These are phyloP conservation scores for Dysdera silvatica DNA, from an alignment of 1,140 invertebrate species.

Conservation along the genomic window DNA sequence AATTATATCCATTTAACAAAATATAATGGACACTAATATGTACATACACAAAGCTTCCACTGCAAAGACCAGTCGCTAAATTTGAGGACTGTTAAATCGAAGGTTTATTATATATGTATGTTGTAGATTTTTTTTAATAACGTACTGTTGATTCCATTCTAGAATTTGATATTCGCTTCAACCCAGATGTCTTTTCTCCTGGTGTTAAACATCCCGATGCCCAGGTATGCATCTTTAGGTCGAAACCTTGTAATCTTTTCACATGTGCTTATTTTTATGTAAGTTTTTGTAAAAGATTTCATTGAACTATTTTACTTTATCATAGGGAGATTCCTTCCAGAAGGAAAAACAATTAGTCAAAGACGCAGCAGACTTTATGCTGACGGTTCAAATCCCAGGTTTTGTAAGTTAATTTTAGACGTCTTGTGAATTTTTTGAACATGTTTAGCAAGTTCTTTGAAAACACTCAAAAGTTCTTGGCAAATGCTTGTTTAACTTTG, in stretches of 20 bases:
- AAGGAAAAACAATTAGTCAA: conserved; percentile 82
- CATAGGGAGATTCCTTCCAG: conserved; percentile 57
- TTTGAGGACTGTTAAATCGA: no score
- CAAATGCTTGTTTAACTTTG: no score
- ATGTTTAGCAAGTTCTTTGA: no score
- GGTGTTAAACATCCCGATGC: conserved; percentile 68
- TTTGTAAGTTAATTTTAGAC: conserved; percentile 61
- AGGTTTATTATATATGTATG: no score
- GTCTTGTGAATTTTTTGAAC: no score
- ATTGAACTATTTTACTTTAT: conserved; percentile 2
- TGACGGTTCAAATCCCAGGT: conserved; percentile 84
- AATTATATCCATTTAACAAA: no score
- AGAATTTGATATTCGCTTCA: conserved; percentile 95
- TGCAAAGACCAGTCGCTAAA: no score
- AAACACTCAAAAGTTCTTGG: no score
- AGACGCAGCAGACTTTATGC: conserved; percentile 89
- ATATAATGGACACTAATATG: no score
- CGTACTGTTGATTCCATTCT: conserved; percentile 33
- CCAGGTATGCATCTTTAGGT: not conserved
- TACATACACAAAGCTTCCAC: no score
- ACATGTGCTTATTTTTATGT: not conserved
- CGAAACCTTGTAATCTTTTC: no score
- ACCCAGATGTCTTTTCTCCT: conserved; percentile 94
- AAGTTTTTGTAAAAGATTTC: not conserved
- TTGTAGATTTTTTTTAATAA: no score